These are phyloP conservation scores for Ceratina japonica DNA, from an alignment of 1,140 invertebrate species.

Conservation along the genomic window DNA sequence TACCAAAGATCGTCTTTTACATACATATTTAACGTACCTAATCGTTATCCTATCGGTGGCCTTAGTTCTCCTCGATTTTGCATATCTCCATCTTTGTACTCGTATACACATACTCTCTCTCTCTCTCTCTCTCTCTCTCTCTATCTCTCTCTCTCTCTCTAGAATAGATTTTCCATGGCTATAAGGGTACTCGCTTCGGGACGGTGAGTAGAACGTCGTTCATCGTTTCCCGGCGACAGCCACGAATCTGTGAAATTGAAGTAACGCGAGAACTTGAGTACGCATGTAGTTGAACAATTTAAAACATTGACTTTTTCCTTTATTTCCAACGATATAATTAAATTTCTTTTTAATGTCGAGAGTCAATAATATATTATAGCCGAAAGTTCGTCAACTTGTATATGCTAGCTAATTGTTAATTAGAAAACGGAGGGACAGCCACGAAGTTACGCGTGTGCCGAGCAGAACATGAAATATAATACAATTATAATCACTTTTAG, in stretches of 20 bases:
- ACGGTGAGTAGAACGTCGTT: constrained; percentile 6
- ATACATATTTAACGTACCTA: constrained; percentile 43
- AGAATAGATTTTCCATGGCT: constrained; percentile 39
- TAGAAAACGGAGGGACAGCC: constrained; percentile 4
- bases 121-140: neutral
- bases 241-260: constrained; percentile 4
- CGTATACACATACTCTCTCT: constrained; percentile 1
- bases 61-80: constrained; percentile 46
- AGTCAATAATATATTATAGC: constrained; percentile 11
- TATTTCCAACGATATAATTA: neutral
- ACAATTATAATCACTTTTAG: constrained; percentile 9
- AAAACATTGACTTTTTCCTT: neutral
- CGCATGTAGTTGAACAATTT: neutral
- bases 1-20: constrained; percentile 49
- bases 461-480: constrained; percentile 19
- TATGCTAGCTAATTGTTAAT: neutral
- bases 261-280: neutral
- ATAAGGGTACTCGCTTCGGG: constrained; percentile 25
- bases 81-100: constrained; percentile 42
- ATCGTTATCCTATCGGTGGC: constrained; percentile 47
- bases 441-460: neutral
- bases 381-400: neutral
- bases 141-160: neutral
- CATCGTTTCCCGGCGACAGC: neutral
- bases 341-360: constrained; percentile 7